Evolutionary conservation across 2,797 vertebrate genomes (phyloP).

Genomic region (Meda fulgida): DNA sequence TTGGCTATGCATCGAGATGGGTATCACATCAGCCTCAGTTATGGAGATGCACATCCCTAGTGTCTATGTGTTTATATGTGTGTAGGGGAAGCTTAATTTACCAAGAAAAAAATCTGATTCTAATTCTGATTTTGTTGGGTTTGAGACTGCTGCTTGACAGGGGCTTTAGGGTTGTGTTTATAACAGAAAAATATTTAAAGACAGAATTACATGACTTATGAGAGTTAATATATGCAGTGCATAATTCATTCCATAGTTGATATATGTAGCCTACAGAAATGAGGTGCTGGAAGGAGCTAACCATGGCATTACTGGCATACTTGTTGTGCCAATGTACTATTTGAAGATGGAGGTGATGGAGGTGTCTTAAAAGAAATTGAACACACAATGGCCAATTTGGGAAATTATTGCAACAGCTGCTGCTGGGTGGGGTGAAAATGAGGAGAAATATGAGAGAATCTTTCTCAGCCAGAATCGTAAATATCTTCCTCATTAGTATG

Average conservation of each 20-base stretch:
- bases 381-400: constrained; percentile 57
- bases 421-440: constrained; percentile 37
- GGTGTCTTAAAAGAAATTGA: constrained; percentile 50
- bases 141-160: neutral
- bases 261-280: neutral
- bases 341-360: constrained; percentile 22
- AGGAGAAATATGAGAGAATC: constrained; percentile 29
- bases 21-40: too few species aligned
- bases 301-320: neutral
- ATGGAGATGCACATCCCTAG: neutral
- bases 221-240: neutral
- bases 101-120: neutral
- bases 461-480: constrained; percentile 22
- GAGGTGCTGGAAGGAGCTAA: neutral
- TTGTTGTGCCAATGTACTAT: constrained; percentile 6
- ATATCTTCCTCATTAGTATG: constrained; percentile 44
- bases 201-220: neutral
- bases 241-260: neutral
- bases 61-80: neutral
- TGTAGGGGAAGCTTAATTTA: neutral
- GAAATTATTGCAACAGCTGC: constrained; percentile 62
- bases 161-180: neutral
- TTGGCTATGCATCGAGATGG: too few species aligned
- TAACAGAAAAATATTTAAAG: neutral
- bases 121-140: neutral